Conservation (phyloP, 2,113 vertebrate species). For the Rissa tridactyla region DNA sequence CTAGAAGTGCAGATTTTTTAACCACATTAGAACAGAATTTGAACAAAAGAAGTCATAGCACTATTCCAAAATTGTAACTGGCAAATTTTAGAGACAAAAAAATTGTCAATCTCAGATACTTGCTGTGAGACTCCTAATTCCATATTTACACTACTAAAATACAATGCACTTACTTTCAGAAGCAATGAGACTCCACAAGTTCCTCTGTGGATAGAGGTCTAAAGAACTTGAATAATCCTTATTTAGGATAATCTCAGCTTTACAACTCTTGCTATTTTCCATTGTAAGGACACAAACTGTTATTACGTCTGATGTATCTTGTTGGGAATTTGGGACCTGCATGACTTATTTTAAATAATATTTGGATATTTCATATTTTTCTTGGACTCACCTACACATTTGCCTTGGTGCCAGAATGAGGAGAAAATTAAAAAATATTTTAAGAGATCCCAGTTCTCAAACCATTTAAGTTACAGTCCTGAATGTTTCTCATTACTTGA, state of each 20-base stretch:
- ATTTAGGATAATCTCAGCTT: constrained; percentile 37
- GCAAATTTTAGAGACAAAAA: not conserved
- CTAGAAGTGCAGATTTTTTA: constrained; percentile 5
- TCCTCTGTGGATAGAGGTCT: not conserved
- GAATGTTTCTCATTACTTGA: not conserved
- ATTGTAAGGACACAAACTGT: not conserved
- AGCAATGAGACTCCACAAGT: not conserved
- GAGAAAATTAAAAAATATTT: constrained; percentile 24
- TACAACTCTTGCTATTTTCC: constrained; percentile 40
- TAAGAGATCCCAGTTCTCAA: constrained; percentile 33
- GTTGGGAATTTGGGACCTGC: constrained; percentile 51
- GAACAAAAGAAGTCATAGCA: not conserved
- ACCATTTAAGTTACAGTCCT: not conserved
- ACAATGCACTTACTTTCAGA: not conserved
- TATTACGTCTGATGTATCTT: constrained; percentile 4
- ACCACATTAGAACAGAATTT: not conserved
- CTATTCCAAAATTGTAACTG: not conserved
- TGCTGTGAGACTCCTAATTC: not conserved
- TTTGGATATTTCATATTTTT: constrained; percentile 64
- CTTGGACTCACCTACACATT: constrained; percentile 49
- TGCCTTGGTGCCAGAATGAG: constrained; percentile 27
- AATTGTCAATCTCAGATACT: not conserved
- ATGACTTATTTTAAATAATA: constrained; percentile 59
- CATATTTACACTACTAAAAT: not conserved
- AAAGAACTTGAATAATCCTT: constrained; percentile 12